These are phyloP conservation scores for Pteria penguin DNA, from an alignment of 2,888 invertebrate genomes.

Conservation along the genomic window DNA sequence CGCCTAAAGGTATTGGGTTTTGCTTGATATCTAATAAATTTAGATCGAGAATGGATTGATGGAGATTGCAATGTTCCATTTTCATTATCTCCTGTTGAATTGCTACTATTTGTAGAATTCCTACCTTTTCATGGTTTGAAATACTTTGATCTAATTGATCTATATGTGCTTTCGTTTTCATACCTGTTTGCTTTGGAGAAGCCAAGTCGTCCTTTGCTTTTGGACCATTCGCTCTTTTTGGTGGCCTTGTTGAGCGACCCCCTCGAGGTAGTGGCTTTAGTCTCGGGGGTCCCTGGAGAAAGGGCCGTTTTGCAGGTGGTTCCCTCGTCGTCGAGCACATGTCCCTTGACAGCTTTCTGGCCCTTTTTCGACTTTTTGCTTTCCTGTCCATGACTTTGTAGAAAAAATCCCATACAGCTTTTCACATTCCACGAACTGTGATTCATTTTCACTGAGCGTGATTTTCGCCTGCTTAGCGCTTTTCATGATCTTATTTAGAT, in stretches of 20 bases:
- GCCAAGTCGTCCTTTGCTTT: too few species aligned
- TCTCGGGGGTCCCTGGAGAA: background rate
- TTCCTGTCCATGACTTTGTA: conserved; percentile 17
- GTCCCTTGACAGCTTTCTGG: conserved; percentile 8
- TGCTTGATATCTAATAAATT: conserved; percentile 1
- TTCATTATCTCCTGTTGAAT: background rate
- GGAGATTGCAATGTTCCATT: conserved; percentile 11
- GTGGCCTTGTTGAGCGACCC: background rate
- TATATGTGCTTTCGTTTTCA: too few species aligned
- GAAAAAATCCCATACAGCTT: background rate
- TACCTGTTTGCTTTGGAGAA: background rate
- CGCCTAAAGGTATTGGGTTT: background rate
- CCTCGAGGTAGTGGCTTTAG: conserved; percentile 1
- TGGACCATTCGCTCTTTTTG: background rate
- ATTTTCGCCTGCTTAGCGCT: background rate
- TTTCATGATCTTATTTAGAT: background rate
- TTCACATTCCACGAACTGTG: background rate
- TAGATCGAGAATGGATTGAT: background rate
- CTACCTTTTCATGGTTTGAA: background rate
- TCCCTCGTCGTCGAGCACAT: background rate
- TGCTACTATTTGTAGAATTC: background rate
- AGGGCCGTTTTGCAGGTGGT: background rate
- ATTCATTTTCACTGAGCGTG: background rate
- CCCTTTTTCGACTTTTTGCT: conserved; percentile 11
- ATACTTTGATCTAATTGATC: too few species aligned